A percentile compares a stretch with the other conserved stretches of the same genome.
Conservation (phyloP, 1,140 invertebrate species). For the Apocrypta bakeri region DNA sequence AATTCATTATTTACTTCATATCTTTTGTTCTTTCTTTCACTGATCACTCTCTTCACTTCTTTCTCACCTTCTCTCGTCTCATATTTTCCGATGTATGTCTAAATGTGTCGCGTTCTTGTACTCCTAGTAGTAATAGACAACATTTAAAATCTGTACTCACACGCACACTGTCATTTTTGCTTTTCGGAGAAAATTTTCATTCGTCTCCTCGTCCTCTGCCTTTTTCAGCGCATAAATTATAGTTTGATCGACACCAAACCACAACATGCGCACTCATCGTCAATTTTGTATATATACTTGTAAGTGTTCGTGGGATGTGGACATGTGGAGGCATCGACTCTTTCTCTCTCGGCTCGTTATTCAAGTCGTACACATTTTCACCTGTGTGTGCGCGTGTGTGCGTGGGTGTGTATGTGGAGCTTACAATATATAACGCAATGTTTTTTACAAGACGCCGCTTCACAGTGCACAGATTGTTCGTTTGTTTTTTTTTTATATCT, state of each 20-base stretch:
- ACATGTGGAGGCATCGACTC: conserved; percentile 35
- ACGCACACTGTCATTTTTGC: not conserved
- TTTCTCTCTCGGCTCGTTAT: too few relatives aligned
- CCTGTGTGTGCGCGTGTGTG: too few relatives aligned
- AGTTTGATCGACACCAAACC: conserved; percentile 47
- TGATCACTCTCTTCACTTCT: too few relatives aligned
- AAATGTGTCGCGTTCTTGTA: conserved; percentile 24
- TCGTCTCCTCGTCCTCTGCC: not conserved
- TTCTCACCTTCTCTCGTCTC: not conserved
- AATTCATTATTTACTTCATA: conserved; percentile 29
- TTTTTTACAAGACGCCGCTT: not conserved
- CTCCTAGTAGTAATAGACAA: conserved; percentile 25
- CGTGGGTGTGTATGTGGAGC: not conserved
- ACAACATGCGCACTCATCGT: conserved; percentile 34
- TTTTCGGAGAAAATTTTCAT: not conserved
- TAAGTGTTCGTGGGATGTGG: conserved; percentile 17
- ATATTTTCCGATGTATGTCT: not conserved
- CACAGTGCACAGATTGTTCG: conserved; percentile 37
- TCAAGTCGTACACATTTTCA: not conserved
- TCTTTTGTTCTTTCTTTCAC: conserved; percentile 18
- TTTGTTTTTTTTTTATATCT: not conserved
- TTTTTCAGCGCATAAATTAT: conserved; percentile 39
- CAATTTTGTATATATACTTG: not conserved
- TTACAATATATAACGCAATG: conserved; percentile 30
- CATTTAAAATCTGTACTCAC: conserved; percentile 38